Base-by-base conservation (phyloP, 2,888 invertebrate species). In the Drosophila rellima region DNA sequence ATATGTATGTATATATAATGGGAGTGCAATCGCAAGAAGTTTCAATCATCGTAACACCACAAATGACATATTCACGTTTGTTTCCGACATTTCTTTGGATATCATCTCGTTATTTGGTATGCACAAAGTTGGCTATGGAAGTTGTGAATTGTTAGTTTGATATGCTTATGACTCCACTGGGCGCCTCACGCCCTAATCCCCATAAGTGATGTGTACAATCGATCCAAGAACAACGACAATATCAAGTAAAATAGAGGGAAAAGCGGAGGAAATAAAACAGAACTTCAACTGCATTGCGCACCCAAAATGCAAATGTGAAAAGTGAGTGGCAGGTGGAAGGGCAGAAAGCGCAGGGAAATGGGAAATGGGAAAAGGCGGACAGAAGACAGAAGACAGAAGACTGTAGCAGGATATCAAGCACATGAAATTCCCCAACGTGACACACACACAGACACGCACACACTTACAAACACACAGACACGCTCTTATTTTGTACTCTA, bases 401-500 rank as follows among this genome's bases (percentile, higher is more conserved):
- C 20, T 13, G 47, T n/a, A 31, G 20, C 20, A 23, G 26, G 50
- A 31, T 31, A 20, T 17, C 44, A 56, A 50, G 48, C 20, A 17
- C 31, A 51, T 20, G n/a, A 51, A 72, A 72, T 67, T 67, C 63
- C 78, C 78, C n/a, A 61, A 50, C 40, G 62, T 59, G 51, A 56
- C 55, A 35, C 59, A 42, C 29, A 64, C 45, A 64, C 39, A 63
- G 59, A 29, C 39, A 57, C 40, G 54, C 23, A 20, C 37, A n/a
- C 18, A 39, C 23, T 44, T 18, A 57, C 20, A 47, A 33, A 37
- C 11, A 33, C 11, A 23, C 39, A 17, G 31, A 59, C 11, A 8
- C 29, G 11, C 17, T 33, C 42, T 33, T 39, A 23, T 20, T 33
- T 15, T 29, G 20, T 40, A n/a, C 54, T 20, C 6, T 23, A 40